These are phyloP conservation scores for Drosophila maculinotata DNA, from an alignment of 2,888 invertebrate species.

Conservation along the genomic window DNA sequence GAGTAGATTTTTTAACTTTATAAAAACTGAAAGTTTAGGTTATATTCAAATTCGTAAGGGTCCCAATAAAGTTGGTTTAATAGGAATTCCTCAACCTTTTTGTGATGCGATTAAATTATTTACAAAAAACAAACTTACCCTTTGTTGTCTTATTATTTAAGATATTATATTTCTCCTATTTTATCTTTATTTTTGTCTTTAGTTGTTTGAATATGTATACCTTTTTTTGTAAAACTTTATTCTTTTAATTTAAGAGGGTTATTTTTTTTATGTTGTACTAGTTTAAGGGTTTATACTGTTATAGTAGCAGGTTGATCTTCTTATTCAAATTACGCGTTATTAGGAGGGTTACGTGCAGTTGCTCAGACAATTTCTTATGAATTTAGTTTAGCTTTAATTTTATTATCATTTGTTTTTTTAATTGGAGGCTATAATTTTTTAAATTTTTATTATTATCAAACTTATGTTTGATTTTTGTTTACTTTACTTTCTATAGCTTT, in stretches of 20 bases:
- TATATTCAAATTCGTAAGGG: slow-evolving; percentile 91
- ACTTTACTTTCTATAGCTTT: slow-evolving; percentile 87
- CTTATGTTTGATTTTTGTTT: slow-evolving; percentile 86
- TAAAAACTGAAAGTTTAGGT: slow-evolving; percentile 88
- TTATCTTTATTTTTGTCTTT: slow-evolving; percentile 84
- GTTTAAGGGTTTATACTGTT: slow-evolving; percentile 88
- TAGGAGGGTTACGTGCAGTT: slow-evolving; percentile 89
- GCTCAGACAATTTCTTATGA: slow-evolving; percentile 93
- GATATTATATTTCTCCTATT: slow-evolving; percentile 88
- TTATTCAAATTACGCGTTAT: slow-evolving; percentile 90
- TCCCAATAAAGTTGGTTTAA: slow-evolving; percentile 89
- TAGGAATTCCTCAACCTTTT: slow-evolving; percentile 89
- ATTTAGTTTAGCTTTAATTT: slow-evolving; percentile 89
- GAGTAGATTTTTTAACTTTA: slow-evolving; percentile 90
- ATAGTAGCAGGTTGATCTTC: slow-evolving; percentile 89
- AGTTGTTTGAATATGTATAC: slow-evolving; percentile 87
- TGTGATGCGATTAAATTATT: slow-evolving; percentile 91
- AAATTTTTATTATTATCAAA: slow-evolving; percentile 86
- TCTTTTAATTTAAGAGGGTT: slow-evolving; percentile 87
- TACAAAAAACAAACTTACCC: slow-evolving; percentile 88
- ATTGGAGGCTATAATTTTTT: slow-evolving; percentile 87
- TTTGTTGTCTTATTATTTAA: slow-evolving; percentile 87
- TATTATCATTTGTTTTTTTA: slow-evolving; percentile 87
- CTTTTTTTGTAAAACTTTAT: slow-evolving; percentile 86
- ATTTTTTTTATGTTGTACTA: slow-evolving; percentile 89